Evolutionary conservation across 1,140 invertebrate genomes (phyloP), one percentile per base, ranked within the genome.

Genomic region (Acyrthosiphon pisum): DNA sequence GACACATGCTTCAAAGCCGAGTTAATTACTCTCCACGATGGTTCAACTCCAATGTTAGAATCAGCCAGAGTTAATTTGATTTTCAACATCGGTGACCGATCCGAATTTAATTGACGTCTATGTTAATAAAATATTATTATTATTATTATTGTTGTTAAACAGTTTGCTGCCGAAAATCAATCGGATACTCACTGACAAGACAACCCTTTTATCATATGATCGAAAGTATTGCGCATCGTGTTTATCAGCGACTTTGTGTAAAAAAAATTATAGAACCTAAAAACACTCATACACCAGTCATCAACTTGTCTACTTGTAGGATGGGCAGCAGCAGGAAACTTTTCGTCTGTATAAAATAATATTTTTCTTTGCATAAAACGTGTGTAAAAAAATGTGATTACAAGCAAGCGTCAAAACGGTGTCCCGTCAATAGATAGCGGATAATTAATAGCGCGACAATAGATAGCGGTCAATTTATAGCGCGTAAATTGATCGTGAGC

Each of bases 231-330:
- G 4, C 23, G 41, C 35, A 86, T 84, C 35, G n/a, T 22, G 7
- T 44, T 41, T 9, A 86, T 56, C 6, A 93, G n/a, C 23, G 81
- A 35, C 20, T 93, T 56, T 0, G 81, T 56, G 37, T 84, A 93
- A 37, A 50, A 37, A 93, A 86, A 93, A 14, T 93, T 93, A n/a
- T 93, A 93, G 50, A 37, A 93, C 35, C 48, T 46, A 53, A 86
- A 93, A 20, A 53, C 48, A 37, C 0, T n/a, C 91, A 93, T 93
- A 53, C 81, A 56, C 81, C 35, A 86, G 1, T 56, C 35, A 18
- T 93, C 68, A 7, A 93, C 37, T 93, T 86, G 81, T 93, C 56
- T 56, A 41, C n/a, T 84, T 30, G 76, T 93, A 44, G 81, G 91
- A 44, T 93, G 48, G 18, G 18, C 3, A 0, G 91, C 91, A 37